phyloP scores from a whole-genome alignment of 2,113 vertebrate species.

The Patagioenas fasciata region DNA sequence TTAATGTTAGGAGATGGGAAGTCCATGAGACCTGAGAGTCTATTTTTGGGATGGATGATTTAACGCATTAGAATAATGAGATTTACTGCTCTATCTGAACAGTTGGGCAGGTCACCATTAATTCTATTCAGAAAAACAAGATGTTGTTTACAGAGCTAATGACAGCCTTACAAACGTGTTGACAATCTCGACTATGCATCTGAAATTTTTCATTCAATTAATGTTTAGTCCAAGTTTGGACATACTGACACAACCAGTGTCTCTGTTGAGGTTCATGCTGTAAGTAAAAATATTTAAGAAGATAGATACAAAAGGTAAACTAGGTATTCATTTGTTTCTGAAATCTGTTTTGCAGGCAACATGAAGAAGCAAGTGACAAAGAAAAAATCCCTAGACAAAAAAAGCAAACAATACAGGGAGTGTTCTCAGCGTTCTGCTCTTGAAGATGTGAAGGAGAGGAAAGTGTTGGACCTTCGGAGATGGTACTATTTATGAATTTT shows the following conservation, averaged over 20 bases:
- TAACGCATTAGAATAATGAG: slow-evolving; percentile 16
- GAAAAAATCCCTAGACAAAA: slow-evolving; percentile 88
- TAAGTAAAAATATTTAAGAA: not conserved
- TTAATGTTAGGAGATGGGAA: not conserved
- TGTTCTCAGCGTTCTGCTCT: slow-evolving; percentile 77
- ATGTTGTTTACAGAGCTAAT: not conserved
- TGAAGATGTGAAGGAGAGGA: slow-evolving; percentile 93
- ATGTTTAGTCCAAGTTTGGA: not conserved
- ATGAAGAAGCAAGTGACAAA: slow-evolving; percentile 87
- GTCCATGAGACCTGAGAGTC: not conserved
- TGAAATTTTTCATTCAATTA: not conserved
- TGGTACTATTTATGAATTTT: slow-evolving; percentile 79
- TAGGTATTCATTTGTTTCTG: not conserved
- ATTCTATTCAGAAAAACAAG: not conserved
- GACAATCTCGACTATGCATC: not conserved
- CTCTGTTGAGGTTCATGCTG: not conserved
- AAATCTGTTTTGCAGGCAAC: slow-evolving; percentile 79
- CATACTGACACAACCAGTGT: not conserved
- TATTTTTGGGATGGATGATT: slow-evolving; percentile 3
- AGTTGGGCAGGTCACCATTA: not conserved
- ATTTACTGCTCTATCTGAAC: not conserved
- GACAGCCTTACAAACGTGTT: not conserved
- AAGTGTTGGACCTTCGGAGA: slow-evolving; percentile 94
- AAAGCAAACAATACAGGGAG: slow-evolving; percentile 84
- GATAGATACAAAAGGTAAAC: not conserved